Base-by-base conservation (phyloP, 2,888 invertebrate genomes). In the Gymnoscelis rufifasciata region DNA sequence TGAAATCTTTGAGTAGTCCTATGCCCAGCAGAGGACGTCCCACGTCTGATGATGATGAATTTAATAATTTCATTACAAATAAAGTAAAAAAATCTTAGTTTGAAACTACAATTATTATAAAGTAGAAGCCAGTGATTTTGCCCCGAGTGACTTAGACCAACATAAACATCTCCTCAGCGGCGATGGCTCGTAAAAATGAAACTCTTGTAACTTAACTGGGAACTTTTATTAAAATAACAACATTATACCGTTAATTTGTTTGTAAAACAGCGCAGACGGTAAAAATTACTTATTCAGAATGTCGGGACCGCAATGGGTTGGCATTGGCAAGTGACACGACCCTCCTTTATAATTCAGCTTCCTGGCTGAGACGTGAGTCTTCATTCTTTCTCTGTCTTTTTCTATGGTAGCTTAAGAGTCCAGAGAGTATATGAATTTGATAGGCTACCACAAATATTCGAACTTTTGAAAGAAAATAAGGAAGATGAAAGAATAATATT, bases 191-290 rank as follows among this genome's bases (percentile, higher is more conserved):
- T 84, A 83, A 86, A 83, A 78, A 76, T 77, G 72, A 70, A 80
- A 83, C 78, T 74, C 67, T 59, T 66, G 68, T 67, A 79, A 78
- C 72, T 78, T 74, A 75, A 74, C 69, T 71, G 56, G 67, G 62
- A 83, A 82, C 75, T 84, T 87, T 86, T 82, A 84, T 83, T 84
- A 86, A 84, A 83, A 84, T 86, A 84, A 83, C 82, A 81, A 83
- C 79, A 83, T 83, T 76, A 78, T 76, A 75, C 69, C 79, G 81
- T 82, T 87, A 87, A 88, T 87, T 87, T 88, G 83, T 87, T 83
- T 82, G 86, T 81, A 81, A 83, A 83, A 83, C 78, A 82, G 83
- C 74, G 83, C 84, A 83, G 84, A 83, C 83, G 78, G 75, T 78
- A 78, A 78, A 81, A 76, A 83, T 86, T 83, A 87, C 69, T 83